phyloP scores from a whole-genome alignment of 2,113 vertebrate genomes.

The Lonchura striata region DNA sequence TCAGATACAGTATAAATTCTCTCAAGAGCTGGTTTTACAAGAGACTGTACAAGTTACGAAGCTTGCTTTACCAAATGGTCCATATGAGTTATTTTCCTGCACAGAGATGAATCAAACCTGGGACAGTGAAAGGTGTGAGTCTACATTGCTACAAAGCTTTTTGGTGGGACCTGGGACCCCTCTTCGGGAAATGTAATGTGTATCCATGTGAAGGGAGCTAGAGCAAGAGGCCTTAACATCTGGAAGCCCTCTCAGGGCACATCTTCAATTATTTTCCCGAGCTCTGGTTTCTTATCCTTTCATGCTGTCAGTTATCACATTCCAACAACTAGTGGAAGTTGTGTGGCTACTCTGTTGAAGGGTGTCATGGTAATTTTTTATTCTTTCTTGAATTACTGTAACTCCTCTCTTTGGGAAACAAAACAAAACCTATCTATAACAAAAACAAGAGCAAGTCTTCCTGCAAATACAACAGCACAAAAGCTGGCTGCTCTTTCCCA shows the following conservation, averaged over 20 bases:
- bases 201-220: background rate
- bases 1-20: background rate
- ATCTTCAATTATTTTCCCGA: background rate
- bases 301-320: background rate
- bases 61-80: background rate
- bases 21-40: background rate
- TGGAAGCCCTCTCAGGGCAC: background rate
- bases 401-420: background rate
- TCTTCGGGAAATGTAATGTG: background rate
- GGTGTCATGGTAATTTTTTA: background rate
- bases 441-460: slow-evolving; percentile 21
- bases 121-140: background rate
- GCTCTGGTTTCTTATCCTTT: background rate
- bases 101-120: background rate
- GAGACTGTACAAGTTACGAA: background rate
- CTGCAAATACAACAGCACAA: background rate
- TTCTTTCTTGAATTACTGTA: background rate
- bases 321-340: background rate
- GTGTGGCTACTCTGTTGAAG: background rate
- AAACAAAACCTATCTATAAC: background rate
- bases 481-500: background rate
- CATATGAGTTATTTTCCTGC: background rate
- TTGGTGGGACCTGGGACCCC: background rate
- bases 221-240: background rate
- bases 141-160: background rate